These are phyloP conservation scores for Choreutis nemorana DNA, from an alignment of 2,888 invertebrate species.

Conservation along the genomic window DNA sequence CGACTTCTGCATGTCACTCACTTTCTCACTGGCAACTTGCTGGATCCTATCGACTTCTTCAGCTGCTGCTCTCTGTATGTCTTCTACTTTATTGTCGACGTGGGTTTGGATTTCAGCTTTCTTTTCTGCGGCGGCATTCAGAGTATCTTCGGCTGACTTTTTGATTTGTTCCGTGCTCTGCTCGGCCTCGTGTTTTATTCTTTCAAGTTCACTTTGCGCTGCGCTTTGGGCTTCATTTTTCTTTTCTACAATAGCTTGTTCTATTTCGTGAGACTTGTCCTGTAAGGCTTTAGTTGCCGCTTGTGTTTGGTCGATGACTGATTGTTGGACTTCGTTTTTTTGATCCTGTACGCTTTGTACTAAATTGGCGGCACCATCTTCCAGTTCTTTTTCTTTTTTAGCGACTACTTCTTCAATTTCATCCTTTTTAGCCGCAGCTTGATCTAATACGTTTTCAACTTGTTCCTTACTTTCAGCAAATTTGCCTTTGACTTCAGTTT, in stretches of 20 bases:
- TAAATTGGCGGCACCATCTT: slow-evolving; percentile 21
- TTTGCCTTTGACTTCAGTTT: slow-evolving; percentile 45
- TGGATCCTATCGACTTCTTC: slow-evolving; percentile 29
- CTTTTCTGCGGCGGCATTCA: slow-evolving; percentile 40
- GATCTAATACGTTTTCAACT: slow-evolving; percentile 20
- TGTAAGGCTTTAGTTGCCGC: slow-evolving; percentile 16
- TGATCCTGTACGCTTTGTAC: slow-evolving; percentile 22
- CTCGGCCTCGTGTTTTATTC: slow-evolving; percentile 52
- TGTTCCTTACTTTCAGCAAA: slow-evolving; percentile 21
- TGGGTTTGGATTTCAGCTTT: slow-evolving; percentile 29
- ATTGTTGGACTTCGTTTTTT: slow-evolving; percentile 19
- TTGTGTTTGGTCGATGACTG: slow-evolving; percentile 14
- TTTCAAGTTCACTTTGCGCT: slow-evolving; percentile 33
- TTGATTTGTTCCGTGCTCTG: slow-evolving; percentile 51
- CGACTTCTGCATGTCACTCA: slow-evolving; percentile 30
- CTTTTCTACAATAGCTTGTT: slow-evolving; percentile 12
- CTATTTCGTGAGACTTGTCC: slow-evolving; percentile 12
- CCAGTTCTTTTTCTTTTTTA: slow-evolving; percentile 31
- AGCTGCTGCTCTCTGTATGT: slow-evolving; percentile 23
- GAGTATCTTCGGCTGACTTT: slow-evolving; percentile 41
- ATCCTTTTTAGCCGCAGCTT: slow-evolving; percentile 37
- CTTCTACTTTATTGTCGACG: slow-evolving; percentile 18
- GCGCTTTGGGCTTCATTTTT: slow-evolving; percentile 21
- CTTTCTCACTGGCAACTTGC: slow-evolving; percentile 23
- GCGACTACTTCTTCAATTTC: slow-evolving; percentile 27